Conservation (phyloP, 2,113 vertebrate species). For the Peromyscus californicus region DNA sequence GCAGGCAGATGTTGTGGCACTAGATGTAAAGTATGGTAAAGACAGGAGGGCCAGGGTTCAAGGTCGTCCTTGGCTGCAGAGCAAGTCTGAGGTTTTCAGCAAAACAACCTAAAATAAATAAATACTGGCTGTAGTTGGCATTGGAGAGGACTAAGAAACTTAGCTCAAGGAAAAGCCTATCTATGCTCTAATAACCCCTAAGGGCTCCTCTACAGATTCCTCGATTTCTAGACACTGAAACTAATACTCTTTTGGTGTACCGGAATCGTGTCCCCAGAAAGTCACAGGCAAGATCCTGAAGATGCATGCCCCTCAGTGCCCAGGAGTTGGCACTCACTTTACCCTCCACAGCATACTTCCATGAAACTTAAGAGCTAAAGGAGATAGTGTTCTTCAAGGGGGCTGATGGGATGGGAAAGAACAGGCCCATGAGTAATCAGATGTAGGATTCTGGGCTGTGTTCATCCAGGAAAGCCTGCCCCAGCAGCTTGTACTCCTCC, state of each 20-base stretch:
- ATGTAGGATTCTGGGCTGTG: neutral
- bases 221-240: neutral
- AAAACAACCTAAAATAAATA: neutral
- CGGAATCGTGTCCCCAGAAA: neutral
- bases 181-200: neutral
- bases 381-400: slow-evolving; percentile 9
- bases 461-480: neutral
- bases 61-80: no score
- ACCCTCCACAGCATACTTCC: neutral
- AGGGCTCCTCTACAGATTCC: neutral
- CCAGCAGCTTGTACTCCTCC: neutral
- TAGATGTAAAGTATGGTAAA: neutral
- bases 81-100: no score
- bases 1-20: neutral
- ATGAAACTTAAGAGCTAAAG: neutral
- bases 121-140: neutral
- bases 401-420: neutral
- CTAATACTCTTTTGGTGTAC: neutral
- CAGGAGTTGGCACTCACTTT: neutral
- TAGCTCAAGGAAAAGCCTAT: neutral
- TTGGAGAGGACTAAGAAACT: neutral
- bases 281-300: neutral
- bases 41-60: neutral
- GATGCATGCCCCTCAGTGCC: neutral
- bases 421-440: neutral